Evolutionary conservation across 2,888 invertebrate species (phyloP), one percentile per base, ranked within the genome.

Genomic region (Apodemia duryi): DNA sequence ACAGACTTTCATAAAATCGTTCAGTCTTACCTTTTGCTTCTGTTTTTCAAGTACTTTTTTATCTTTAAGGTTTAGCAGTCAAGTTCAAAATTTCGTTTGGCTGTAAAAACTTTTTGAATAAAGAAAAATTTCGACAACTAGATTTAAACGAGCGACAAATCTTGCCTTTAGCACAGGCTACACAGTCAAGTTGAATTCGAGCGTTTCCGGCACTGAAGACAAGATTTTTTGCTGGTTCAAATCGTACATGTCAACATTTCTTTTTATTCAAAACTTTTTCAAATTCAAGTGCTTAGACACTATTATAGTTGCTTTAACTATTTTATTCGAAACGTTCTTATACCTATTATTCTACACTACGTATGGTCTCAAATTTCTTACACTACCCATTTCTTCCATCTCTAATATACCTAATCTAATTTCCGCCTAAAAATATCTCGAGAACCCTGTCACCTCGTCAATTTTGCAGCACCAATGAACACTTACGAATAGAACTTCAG

Each of bases 391-490:
- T 2, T 35, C 13, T 60, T 32, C 13, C 57, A 32, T 35, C 13
- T 13, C 35, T 77, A 74, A 69, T 63, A 64, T n/a, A 61, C 43
- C 69, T 70, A 69, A 61, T 66, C 66, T 71, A 67, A 72, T 79
- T 81, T 79, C 66, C 67, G 65, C 67, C 65, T 66, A 67, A 68
- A 69, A 68, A 66, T 67, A 69, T 66, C 63, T 68, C 63, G 74
- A 74, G 76, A 78, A 88, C 88, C 88, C 88, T 86, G 85, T 86
- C 80, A 70, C 80, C 80, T 77, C 76, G 73, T 78, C 73, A 82
- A 81, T 82, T 83, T 82, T 73, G 81, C 81, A 89, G 86, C 89
- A 88, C 87, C 89, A 81, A 79, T 84, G 81, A 84, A 88, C 85
- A 88, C 86, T 80, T 80, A 77, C 72, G 75, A 75, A 75, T 77